Evolutionary conservation across 2,888 invertebrate genomes (phyloP), one percentile per base, ranked within the genome.

Genomic region (Malthinus seriepunctatus): DNA sequence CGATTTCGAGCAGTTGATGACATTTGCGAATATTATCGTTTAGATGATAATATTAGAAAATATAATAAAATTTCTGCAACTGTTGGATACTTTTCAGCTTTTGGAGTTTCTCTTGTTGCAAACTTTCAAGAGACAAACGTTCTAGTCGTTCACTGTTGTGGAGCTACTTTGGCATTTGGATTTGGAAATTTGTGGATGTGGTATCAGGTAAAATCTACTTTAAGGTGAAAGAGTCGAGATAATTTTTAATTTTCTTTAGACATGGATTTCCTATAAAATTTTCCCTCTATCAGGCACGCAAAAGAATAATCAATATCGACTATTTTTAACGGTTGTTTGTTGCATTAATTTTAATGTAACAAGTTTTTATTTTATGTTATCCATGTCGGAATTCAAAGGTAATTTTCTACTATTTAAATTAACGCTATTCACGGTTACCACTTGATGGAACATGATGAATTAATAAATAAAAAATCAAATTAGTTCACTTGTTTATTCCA

Each of bases 101-200:
- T 90, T 45, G 91, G 91, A 14, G 80, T 88, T 34, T 85, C 86
- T 49, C 75, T 91, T 53, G 88, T 90, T 0, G 90, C 86, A 0
- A 89, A 89, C 74, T 88, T 83, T 62, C 90, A 90, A 80, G 90
- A 90, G 73, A 86, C 86, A 0, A 87, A 86, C 70, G 84, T 87
- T 0, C 76, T 88, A 33, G 75, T 81, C 15, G 84, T 89, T 2
- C 91, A 91, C 70, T 78, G 88, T 38, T 75, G 85, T 37, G 91
- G 91, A 1, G 91, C 91, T 5, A 78, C 85, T 46, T 73, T 86
- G 66, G 88, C 88, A 54, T 95, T 93, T 79, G 90, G 89, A 52
- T 83, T 88, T 67, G 92, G 92, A 12, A 87, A 88, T 15, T 75
- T 90, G 48, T 95, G 93, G 77, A 85, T 90, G 76, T 90, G 90